These are phyloP conservation scores for Calidris pugnax DNA, from an alignment of 2,113 vertebrate genomes.

Conservation along the genomic window DNA sequence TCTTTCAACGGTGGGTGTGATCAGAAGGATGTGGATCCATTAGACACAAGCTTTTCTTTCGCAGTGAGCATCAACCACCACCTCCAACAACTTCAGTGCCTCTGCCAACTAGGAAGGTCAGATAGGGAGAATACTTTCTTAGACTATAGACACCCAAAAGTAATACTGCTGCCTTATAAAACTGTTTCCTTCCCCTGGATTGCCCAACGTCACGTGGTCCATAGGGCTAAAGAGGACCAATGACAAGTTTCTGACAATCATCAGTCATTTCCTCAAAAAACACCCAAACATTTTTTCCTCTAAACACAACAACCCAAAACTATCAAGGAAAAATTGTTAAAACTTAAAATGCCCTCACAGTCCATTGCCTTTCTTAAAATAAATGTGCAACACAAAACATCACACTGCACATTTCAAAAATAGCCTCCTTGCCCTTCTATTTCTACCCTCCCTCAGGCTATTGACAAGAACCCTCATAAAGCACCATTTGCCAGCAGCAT, in stretches of 20 bases:
- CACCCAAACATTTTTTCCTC: not conserved
- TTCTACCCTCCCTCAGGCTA: not conserved
- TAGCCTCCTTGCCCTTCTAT: not conserved
- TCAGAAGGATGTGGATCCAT: not conserved
- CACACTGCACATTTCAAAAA: not conserved
- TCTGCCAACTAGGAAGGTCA: not conserved
- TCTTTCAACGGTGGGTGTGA: not conserved
- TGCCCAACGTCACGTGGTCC: fast-evolving
- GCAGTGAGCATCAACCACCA: not conserved
- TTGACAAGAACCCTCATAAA: not conserved
- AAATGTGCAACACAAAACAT: not conserved
- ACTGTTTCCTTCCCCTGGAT: not conserved
- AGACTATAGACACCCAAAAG: not conserved
- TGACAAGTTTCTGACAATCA: not conserved
- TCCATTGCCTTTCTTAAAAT: not conserved
- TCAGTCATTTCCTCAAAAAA: not conserved
- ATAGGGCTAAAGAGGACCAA: not conserved
- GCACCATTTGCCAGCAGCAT: not conserved
- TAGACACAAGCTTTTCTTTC: not conserved
- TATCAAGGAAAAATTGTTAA: not conserved
- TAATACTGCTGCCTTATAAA: not conserved
- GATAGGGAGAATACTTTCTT: not conserved
- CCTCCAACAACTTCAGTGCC: not conserved
- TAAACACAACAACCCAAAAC: not conserved
- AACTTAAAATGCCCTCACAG: not conserved